Percentiles rank a stretch among this genome's conserved stretches.
These are phyloP conservation scores for Amphiura filiformis DNA, from an alignment of 35 echinoderm and acorn worm genomes.

Conservation along the genomic window DNA sequence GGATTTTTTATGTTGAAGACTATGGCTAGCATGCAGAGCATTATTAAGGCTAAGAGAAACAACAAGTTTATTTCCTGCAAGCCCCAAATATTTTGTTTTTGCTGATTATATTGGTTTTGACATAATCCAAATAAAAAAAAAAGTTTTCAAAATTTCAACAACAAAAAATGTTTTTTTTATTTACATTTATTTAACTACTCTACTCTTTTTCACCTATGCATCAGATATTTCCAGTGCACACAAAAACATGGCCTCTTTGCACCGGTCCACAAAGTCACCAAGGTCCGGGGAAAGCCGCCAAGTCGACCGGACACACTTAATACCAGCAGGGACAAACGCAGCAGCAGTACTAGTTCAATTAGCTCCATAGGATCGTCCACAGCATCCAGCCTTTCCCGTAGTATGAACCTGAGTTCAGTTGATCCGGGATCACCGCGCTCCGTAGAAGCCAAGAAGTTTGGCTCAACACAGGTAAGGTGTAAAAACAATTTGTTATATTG, in stretches of 20 bases:
- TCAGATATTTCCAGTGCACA: slow-evolving; percentile 92
- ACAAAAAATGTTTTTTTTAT: too few species aligned
- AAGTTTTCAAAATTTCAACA: too few species aligned
- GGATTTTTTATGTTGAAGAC: too few species aligned
- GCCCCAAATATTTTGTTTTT: too few species aligned
- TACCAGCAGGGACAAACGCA: slow-evolving; percentile 44
- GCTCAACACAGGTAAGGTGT: slow-evolving; percentile 26
- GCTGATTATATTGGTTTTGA: too few species aligned
- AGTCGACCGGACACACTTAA: slow-evolving; percentile 9
- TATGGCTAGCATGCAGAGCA: too few species aligned
- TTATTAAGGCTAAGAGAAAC: too few species aligned
- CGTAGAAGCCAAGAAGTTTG: slow-evolving; percentile 27
- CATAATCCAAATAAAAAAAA: too few species aligned
- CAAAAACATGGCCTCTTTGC: slow-evolving; percentile 95
- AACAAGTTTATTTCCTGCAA: too few species aligned
- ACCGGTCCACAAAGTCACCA: slow-evolving; percentile 92
- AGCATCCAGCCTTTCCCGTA: slow-evolving; percentile 58
- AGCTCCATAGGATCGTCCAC: slow-evolving; percentile 94
- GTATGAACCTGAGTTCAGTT: slow-evolving; percentile 15
- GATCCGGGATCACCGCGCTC: slow-evolving; percentile 30
- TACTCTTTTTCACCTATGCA: too few species aligned
- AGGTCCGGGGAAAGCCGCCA: slow-evolving; percentile 62
- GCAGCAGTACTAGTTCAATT: slow-evolving; percentile 88
- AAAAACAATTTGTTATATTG: too few species aligned
- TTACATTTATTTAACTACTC: too few species aligned